Evolutionary conservation across 2,797 vertebrate species (phyloP), one percentile per base, ranked within the genome.

Genomic region (Echeneis naucrates): DNA sequence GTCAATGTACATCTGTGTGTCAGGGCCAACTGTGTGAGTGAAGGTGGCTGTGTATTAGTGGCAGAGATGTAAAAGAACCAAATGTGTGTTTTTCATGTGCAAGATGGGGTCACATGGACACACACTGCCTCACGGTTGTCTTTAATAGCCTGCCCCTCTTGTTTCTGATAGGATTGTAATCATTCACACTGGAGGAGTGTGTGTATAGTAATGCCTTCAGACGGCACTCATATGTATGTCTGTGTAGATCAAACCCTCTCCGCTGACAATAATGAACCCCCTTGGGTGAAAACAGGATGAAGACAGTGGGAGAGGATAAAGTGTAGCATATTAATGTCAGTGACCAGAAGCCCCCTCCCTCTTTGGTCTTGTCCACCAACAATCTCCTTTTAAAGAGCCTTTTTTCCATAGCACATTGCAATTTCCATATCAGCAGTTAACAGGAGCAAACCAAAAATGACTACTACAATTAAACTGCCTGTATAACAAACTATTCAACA

Each of bases 151-250:
- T 78, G 81, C 84, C 87, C 85, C 86, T 89, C 93, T 95, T 94
- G 94, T 95, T 96, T 94, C 94, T 95, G 93, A 95, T 94, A 93
- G 94, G 91, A 75, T 92, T 93, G 92, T 84, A 95, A 95, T 96
- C 95, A 96, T 93, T 96, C 95, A 96, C 92, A 94, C 95, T 93
- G 95, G 93, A 84, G 75, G 86, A 84, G 86, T 91, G 89, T 87
- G 82, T 80, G 81, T 78, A 80, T 81, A 70, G 95, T 97, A 96
- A 98, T 97, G 94, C 91, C 92, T 94, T 94, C 81, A 89, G 94
- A 95, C 94, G 93, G 94, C 91, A 90, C 67, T 71, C 92, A 94
- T 95, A 96, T 96, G 95, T 96, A 93, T 95, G 95, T 95, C 93
- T 91, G 91, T 82, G 89, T 95, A 91, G 94, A 96, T 97, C 95